A percentile compares a stretch with the other conserved stretches of the same genome.
Evolutionary conservation across 2,888 invertebrate genomes (phyloP).

Genomic region (Plagodis dolabraria): DNA sequence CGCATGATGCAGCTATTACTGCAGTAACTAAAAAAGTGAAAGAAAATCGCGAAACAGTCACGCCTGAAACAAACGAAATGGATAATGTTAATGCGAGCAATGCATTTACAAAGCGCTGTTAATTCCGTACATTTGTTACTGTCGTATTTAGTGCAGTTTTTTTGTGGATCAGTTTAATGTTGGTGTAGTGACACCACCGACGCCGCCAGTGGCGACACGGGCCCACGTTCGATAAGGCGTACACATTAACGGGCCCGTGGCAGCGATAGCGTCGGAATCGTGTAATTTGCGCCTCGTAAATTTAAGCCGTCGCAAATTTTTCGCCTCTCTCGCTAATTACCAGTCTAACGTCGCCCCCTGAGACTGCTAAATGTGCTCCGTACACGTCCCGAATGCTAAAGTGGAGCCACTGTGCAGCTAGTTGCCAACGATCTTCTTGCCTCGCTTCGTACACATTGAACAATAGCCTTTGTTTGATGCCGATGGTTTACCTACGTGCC

Average conservation of each 20-base stretch:
- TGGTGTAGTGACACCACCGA: conserved; percentile 41
- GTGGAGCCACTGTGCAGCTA: conserved; percentile 59
- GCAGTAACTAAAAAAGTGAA: not conserved
- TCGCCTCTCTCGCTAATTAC: conserved; percentile 83
- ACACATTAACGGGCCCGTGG: conserved; percentile 79
- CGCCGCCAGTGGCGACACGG: conserved; percentile 29
- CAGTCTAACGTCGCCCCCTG: conserved; percentile 78
- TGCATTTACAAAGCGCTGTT: conserved; percentile 14
- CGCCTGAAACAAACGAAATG: conserved; percentile 7
- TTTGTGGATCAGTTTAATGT: conserved; percentile 64
- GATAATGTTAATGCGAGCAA: conserved; percentile 14
- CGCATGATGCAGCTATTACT: not conserved
- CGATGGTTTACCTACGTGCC: conserved; percentile 66
- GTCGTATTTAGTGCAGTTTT: conserved; percentile 52
- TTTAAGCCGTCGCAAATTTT: conserved; percentile 84
- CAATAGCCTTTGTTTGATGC: conserved; percentile 79
- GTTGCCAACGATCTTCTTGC: conserved; percentile 63
- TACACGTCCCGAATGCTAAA: conserved; percentile 79
- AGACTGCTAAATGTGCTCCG: conserved; percentile 80
- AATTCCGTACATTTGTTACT: conserved; percentile 40
- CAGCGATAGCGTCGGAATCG: conserved; percentile 80
- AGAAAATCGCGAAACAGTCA: conserved; percentile 2
- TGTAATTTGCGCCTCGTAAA: conserved; percentile 85
- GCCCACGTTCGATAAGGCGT: conserved; percentile 76
- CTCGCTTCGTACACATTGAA: conserved; percentile 66